Conservation (phyloP, 1,140 invertebrate genomes). For the Caenorhabditis brenneri region DNA sequence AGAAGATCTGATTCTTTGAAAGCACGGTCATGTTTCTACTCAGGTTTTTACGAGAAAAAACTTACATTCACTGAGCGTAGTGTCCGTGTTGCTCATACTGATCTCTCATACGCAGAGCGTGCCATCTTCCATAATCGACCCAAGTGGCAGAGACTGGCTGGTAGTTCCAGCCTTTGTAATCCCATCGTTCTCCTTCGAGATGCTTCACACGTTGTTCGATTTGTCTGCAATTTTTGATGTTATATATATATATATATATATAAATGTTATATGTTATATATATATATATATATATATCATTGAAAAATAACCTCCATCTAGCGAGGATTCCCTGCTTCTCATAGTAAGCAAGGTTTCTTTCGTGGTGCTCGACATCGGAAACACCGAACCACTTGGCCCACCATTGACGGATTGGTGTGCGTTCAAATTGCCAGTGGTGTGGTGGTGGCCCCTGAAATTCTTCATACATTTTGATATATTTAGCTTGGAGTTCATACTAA, state of each 20-base stretch:
- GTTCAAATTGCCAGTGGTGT: conserved; percentile 69
- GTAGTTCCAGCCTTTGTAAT: conserved; percentile 86
- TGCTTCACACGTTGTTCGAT: conserved; percentile 77
- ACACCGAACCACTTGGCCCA: conserved; percentile 60
- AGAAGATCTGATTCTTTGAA: too few species aligned
- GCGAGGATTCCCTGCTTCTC: conserved; percentile 55
- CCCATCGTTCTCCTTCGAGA: conserved; percentile 79
- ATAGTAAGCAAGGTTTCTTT: conserved; percentile 61
- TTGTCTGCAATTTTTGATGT: conserved; percentile 71
- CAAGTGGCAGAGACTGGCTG: conserved; percentile 75
- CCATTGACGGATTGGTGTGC: conserved; percentile 67
- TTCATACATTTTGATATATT: too few species aligned
- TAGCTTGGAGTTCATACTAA: too few species aligned
- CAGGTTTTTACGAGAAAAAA: too few species aligned
- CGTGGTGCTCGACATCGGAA: conserved; percentile 63
- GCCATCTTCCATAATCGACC: conserved; percentile 64
- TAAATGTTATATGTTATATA: too few species aligned
- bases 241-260: neutral
- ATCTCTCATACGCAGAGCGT: conserved; percentile 56
- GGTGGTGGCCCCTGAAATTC: conserved; percentile 59
- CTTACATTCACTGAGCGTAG: conserved; percentile 51
- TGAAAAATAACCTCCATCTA: conserved; percentile 57
- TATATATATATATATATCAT: too few species aligned
- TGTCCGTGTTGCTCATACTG: conserved; percentile 59
- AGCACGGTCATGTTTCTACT: too few species aligned